Evolutionary conservation across 2,113 vertebrate genomes (phyloP), one percentile per base, ranked within the genome.

Genomic region (Theristicus caerulescens): DNA sequence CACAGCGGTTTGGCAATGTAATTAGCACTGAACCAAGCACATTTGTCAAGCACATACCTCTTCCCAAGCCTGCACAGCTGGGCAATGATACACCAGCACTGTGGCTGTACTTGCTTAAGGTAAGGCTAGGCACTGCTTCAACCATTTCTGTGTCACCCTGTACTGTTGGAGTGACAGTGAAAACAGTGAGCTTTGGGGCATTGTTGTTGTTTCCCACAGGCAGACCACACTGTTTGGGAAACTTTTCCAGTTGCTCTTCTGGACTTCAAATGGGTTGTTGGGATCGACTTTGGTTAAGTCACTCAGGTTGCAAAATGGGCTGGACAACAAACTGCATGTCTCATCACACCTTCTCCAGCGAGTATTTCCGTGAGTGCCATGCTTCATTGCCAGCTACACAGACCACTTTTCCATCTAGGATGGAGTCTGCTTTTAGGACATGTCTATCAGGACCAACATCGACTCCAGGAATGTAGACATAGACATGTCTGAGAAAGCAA

Each of bases 401-500:
- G 74, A 38, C n/a, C 62, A 81, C 59, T 59, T 88, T 24, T 62
- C 32, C 71, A 52, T 71, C 65, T 36, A 36, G 85, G 59, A 73
- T 81, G 69, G 85, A 88, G 51, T 40, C 88, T 81, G 51, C 67
- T 91, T 86, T 76, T 62, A 71, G 85, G 77, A 54, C n/a, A 21
- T 25, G 55, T 78, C 85, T 77, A 21, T 86, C 82, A 92, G 67
- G 26, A 92, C 79, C 42, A 51, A 64, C 42, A 64, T 44, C 10
- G 5, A 27, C 55, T 92, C 51, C 82, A 83, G 71, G 58, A 90
- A 86, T 47, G 46, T 38, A 91, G 66, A 77, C 46, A n/a, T 1
- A 82, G 85, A 86, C 90, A 71, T 46, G 92, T 81, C 79, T 95
- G 85, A 92, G 69, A 92, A 81, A 94, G 59, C 51, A 87, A 86